Evolutionary conservation across 2,113 vertebrate genomes (phyloP), one percentile per base, ranked within the genome.

Genomic region (Callionymus lyra): DNA sequence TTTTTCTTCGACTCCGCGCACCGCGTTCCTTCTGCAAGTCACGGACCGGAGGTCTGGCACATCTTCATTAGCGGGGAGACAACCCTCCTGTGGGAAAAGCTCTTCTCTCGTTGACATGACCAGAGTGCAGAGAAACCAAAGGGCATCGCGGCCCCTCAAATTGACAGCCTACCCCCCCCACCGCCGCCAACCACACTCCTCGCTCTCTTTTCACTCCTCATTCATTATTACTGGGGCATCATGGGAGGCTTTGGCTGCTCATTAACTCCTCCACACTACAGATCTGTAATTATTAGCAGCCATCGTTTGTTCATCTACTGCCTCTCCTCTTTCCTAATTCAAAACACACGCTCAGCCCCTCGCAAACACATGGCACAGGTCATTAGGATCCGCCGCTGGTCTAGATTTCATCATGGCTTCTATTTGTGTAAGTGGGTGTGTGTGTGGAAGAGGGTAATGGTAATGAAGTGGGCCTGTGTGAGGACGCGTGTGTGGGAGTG

Each of bases 221-320:
- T 80, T 74, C 74, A 70, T 81, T 76, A 80, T 78, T 77, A 73
- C 68, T 59, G 47, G 56, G 60, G 72, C 71, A 82, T 80, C 77
- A 77, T 77, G 76, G 79, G 77, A 82, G 75, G 71, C 59, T 70
- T 71, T 72, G 70, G 68, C 71, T 77, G 69, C 81, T 82, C 72
- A 82, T 84, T 81, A 82, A 79, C 71, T 76, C 72, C 60, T 74
- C 69, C 65, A 72, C 56, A 41, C 68, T 61, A 72, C 75, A 70
- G 79, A 78, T 77, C 72, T 82, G 82, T 80, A 80, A 80, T 84
- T 82, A 80, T 81, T 79, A 78, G 72, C 63, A 80, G 74, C 73
- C 70, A 62, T 69, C 67, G 58, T 79, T 84, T 76, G 76, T 72
- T 77, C 72, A 77, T 79, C 70, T 68, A 61, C 43, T 46, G 53